Base-by-base conservation (phyloP, 2,797 vertebrate species). In the Choloepus didactylus region DNA sequence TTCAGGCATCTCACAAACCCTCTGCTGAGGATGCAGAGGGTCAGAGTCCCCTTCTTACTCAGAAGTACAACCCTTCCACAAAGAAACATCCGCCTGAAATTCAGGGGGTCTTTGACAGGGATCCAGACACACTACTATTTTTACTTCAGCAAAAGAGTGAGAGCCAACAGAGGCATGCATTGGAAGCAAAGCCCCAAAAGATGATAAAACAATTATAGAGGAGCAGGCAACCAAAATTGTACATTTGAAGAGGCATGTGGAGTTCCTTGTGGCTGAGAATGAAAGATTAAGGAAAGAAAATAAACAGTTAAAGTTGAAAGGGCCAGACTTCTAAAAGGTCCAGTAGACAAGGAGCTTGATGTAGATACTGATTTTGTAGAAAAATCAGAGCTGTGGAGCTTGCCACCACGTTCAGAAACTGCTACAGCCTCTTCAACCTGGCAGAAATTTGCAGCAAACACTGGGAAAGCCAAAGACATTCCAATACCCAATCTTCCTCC, bases 151-250 rank as follows among this genome's bases (percentile, higher is more conserved):
- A 98, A 75, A 99, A 99, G 95, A 99, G 98, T 95, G 41, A 44
- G 41, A 44, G 54, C 98, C 98, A 0, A 80, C 98, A 21, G 98
- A 99, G 87, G 96, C 96, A 0, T 98, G 98, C 92, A 86, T 98
- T 3, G 99, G 99, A 91, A 99, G 98, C 87, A 99, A 99, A 98
- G 98, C 99, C 93, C 99, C 98, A 49, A 99, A 99, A 98, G 41
- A 44, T 44, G 99, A 99, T 2, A 99, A 99, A 98, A 99, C 99
- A 0, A 98, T 99, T 60, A 99, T 99, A 98, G 99, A 99, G 96
- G 99, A 99, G 97, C 99, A 99, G 97, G 99, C 99, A 96, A 99
- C 99, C 95, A 99, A 99, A 98, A 99, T 99, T 3, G 98, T 98
- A 23, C 99, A 99, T 96, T 98, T 99, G 97, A 98, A 99, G 93